A percentile compares a stretch with the other conserved stretches of the same genome.
Evolutionary conservation across 2,113 vertebrate genomes (phyloP).

Genomic region (Mesocricetus auratus): DNA sequence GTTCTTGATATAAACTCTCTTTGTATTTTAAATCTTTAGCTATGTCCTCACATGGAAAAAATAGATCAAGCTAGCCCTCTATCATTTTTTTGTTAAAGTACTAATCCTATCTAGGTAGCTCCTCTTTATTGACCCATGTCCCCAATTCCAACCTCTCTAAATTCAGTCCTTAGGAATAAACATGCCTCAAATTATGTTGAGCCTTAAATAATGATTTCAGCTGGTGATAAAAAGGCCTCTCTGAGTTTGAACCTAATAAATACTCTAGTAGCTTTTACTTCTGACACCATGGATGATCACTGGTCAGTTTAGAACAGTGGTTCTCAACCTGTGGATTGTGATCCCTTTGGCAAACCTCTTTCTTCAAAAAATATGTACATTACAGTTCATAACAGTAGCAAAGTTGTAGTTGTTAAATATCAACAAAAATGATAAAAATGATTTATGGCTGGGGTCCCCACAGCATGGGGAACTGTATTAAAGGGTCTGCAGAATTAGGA

Average conservation of each 20-base stretch:
- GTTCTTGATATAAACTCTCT: background rate
- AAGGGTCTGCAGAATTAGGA: background rate
- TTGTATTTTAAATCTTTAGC: background rate
- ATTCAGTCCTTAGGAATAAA: background rate
- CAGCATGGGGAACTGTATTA: background rate
- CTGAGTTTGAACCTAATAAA: background rate
- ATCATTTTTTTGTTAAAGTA: background rate
- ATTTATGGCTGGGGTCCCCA: background rate
- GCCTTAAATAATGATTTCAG: background rate
- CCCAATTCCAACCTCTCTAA: background rate
- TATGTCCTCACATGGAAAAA: background rate
- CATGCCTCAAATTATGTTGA: background rate
- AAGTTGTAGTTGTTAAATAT: background rate
- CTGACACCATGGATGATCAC: accelerated
- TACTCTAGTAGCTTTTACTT: background rate
- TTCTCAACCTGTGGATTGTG: background rate
- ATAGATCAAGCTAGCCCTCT: background rate
- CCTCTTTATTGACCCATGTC: background rate
- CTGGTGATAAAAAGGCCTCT: background rate
- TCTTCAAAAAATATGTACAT: background rate
- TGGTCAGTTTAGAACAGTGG: background rate
- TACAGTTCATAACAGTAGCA: background rate
- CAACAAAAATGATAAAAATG: background rate
- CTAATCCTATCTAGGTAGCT: too few relatives aligned
- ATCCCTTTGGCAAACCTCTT: background rate